phyloP scores from a whole-genome alignment of 1,140 invertebrate species.

The Scaptomyza hsui region DNA sequence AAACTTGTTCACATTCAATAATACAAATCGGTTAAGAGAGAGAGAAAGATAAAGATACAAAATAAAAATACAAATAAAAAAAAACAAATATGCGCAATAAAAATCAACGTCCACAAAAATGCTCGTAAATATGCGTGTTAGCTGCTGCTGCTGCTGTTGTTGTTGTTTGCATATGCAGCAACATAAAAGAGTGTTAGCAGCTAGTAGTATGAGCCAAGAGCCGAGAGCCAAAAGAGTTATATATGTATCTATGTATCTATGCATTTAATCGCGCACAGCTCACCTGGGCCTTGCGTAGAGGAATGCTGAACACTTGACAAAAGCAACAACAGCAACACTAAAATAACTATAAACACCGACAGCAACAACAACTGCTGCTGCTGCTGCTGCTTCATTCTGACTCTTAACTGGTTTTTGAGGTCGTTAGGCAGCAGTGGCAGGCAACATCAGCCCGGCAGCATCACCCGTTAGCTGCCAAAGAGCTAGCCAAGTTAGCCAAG shows the following conservation, averaged over 20 bases:
- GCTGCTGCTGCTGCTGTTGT: constrained; percentile 4
- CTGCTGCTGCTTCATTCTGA: constrained; percentile 28
- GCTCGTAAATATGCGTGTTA: constrained; percentile 56
- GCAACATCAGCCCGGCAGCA: constrained; percentile 23
- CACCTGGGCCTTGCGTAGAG: constrained; percentile 28
- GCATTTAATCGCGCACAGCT: constrained; percentile 40
- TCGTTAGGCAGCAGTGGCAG: constrained; percentile 45
- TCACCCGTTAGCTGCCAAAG: constrained; percentile 36
- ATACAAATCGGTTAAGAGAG: constrained; percentile 51
- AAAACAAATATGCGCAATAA: constrained; percentile 36
- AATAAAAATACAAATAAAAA: constrained; percentile 3
- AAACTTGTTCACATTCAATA: constrained; percentile 66
- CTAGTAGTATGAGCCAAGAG: constrained; percentile 8
- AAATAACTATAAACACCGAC: constrained; percentile 12
- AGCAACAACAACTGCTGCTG: constrained; percentile 22
- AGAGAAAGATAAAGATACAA: constrained; percentile 16
- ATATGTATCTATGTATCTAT: constrained; percentile 12
- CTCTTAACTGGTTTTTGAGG: constrained; percentile 57
- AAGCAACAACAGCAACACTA: constrained; percentile 24
- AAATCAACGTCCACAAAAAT: constrained; percentile 48
- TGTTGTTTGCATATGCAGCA: constrained; percentile 39
- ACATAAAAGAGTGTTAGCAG: constrained; percentile 16
- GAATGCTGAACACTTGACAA: constrained; percentile 59
- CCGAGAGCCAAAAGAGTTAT: neutral
- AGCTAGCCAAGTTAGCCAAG: neutral